Evolutionary conservation across 2,888 invertebrate genomes (phyloP).

Genomic region (Morinoia aosen): DNA sequence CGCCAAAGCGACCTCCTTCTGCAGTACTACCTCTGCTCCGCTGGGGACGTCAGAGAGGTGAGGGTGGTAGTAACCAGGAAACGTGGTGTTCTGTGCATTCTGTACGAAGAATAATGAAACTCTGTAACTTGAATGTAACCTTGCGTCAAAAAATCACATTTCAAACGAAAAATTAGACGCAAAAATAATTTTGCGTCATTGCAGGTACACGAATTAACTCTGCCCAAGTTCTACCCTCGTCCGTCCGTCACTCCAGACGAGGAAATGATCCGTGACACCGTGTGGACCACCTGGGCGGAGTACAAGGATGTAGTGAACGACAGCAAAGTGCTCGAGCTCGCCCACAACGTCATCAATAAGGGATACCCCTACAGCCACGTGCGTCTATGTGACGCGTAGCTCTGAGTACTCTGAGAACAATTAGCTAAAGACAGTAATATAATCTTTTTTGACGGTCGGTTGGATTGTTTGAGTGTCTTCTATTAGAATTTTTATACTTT

Average conservation of each 20-base stretch:
- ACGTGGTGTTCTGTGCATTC: background rate
- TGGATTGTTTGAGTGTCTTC: background rate
- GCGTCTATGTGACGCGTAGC: background rate
- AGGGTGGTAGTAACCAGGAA: background rate
- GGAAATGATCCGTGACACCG: conserved; percentile 82
- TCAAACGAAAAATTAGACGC: too few species aligned
- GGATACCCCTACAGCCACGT: conserved; percentile 73
- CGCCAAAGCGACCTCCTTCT: conserved; percentile 69
- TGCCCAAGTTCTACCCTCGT: conserved; percentile 77
- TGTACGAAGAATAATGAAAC: background rate
- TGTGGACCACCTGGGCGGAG: conserved; percentile 91
- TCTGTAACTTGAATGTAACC: too few species aligned
- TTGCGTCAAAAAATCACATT: too few species aligned
- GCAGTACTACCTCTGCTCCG: conserved; percentile 78
- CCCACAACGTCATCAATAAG: conserved; percentile 78
- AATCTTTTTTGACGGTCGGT: background rate
- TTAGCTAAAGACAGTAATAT: background rate
- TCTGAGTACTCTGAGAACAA: background rate
- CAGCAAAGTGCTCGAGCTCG: conserved; percentile 77
- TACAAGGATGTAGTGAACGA: conserved; percentile 81
- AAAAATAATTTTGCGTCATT: background rate
- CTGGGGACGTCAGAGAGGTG: conserved; percentile 77
- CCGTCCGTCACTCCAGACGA: conserved; percentile 78
- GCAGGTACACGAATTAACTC: conserved; percentile 76
- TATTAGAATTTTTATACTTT: too few species aligned